A percentile compares a stretch with the other conserved stretches of the same genome.
Conservation (phyloP, 2,888 invertebrate genomes). For the Rugalucina vietnamica region DNA sequence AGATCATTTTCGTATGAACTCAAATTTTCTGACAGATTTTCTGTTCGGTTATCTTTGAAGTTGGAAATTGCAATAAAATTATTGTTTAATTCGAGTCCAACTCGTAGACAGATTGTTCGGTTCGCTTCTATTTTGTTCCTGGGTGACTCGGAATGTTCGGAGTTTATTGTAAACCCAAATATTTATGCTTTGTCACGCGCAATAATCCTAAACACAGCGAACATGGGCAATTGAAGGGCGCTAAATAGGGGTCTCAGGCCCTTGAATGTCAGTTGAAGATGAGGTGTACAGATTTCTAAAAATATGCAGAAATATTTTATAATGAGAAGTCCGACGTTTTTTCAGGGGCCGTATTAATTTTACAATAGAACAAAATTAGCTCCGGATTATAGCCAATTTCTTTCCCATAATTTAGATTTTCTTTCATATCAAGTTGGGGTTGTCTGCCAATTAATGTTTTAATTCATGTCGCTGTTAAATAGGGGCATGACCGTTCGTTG, state of each 20-base stretch:
- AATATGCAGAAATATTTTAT: conserved; percentile 12
- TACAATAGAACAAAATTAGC: conserved; percentile 10
- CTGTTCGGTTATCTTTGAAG: not conserved
- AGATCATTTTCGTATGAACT: not conserved
- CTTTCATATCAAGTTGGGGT: not conserved
- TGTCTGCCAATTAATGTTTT: conserved; percentile 8
- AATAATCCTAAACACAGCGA: conserved; percentile 2
- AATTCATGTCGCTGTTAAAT: conserved; percentile 1
- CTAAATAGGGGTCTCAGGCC: conserved; percentile 12
- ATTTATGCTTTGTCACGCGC: conserved; percentile 14
- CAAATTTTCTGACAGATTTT: conserved; percentile 11
- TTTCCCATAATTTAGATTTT: conserved; percentile 2
- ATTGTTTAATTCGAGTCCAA: not conserved
- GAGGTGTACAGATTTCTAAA: conserved; percentile 14
- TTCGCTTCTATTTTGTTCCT: not conserved
- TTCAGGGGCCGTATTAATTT: not conserved
- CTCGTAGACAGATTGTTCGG: conserved; percentile 11
- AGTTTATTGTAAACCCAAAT: conserved; percentile 4
- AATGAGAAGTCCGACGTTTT: conserved; percentile 12
- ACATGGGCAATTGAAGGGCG: not conserved
- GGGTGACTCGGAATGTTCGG: not conserved
- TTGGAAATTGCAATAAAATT: conserved; percentile 12
- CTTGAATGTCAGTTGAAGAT: conserved; percentile 4
- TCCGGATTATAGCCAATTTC: conserved; percentile 5
- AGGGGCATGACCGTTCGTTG: not conserved